phyloP scores from a whole-genome alignment of 1,140 invertebrate genomes.

The Meteorus sp. region DNA sequence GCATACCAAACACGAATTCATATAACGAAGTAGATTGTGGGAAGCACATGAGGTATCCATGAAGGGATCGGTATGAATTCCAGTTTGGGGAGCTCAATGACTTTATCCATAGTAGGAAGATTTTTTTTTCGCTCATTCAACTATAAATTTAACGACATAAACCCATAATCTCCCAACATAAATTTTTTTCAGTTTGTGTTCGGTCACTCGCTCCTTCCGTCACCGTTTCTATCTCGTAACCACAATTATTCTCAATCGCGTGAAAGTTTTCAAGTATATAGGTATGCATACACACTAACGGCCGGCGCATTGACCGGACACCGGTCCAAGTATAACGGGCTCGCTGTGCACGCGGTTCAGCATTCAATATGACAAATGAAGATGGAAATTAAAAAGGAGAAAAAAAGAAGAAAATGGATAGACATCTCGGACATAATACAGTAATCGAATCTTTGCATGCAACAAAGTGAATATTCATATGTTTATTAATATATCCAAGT shows the following conservation, averaged over 20 bases:
- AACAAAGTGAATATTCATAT: neutral
- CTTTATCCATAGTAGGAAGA: no score
- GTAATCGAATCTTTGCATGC: neutral
- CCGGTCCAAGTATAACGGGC: constrained; percentile 1
- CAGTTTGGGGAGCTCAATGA: no score
- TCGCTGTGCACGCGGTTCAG: neutral
- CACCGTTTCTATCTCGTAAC: neutral
- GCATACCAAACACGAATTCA: no score
- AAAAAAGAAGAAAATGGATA: neutral
- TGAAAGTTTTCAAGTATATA: constrained; percentile 34
- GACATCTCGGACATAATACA: neutral
- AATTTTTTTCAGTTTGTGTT: no score
- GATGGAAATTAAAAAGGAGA: no score
- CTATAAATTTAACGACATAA: no score
- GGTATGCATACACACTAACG: neutral
- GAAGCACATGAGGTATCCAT: no score
- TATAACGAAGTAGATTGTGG: no score
- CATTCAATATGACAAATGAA: neutral
- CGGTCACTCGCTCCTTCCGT: neutral
- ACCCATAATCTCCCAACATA: no score
- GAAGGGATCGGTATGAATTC: no score
- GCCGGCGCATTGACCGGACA: neutral
- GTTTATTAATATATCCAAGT: neutral
- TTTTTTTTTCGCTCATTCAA: no score
- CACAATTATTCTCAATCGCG: constrained; percentile 37